These are phyloP conservation scores for Caprella mutica DNA, from an alignment of 2,888 invertebrate species.

Conservation along the genomic window DNA sequence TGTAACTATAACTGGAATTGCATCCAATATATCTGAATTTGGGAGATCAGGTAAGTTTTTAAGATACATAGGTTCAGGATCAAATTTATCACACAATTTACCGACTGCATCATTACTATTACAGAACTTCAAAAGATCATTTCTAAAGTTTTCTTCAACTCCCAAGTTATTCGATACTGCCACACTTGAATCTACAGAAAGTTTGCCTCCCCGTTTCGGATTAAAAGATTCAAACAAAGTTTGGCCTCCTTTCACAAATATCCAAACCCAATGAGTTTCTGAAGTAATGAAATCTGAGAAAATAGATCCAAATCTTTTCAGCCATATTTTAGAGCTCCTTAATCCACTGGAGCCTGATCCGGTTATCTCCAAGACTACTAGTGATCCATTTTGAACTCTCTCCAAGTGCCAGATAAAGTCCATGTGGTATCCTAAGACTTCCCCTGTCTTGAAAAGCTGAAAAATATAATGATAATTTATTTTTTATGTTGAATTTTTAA, in stretches of 20 bases:
- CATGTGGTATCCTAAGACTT: neutral
- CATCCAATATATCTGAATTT: conserved; percentile 10
- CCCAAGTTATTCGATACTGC: no score
- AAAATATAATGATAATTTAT: neutral
- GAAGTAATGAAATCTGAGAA: conserved; percentile 17
- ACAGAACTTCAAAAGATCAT: conserved; percentile 27
- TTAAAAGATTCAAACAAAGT: conserved; percentile 25
- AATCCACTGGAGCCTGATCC: neutral
- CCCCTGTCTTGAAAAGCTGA: neutral
- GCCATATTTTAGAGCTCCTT: neutral
- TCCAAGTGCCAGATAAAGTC: conserved; percentile 1
- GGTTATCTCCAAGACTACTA: neutral
- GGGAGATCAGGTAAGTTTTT: neutral
- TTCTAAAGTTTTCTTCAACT: no score
- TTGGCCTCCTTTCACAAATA: conserved; percentile 28
- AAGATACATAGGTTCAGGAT: conserved; percentile 12
- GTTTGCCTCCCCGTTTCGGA: no score
- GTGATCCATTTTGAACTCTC: neutral
- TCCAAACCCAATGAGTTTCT: conserved; percentile 28
- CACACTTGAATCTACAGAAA: no score
- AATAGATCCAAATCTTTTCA: conserved; percentile 14
- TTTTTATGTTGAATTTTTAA: no score
- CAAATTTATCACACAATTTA: conserved; percentile 22
- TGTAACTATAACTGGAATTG: conserved; percentile 23
- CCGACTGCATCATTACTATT: conserved; percentile 23